Evolutionary conservation across 1,140 invertebrate genomes (phyloP).

Genomic region (Formica exsecta): DNA sequence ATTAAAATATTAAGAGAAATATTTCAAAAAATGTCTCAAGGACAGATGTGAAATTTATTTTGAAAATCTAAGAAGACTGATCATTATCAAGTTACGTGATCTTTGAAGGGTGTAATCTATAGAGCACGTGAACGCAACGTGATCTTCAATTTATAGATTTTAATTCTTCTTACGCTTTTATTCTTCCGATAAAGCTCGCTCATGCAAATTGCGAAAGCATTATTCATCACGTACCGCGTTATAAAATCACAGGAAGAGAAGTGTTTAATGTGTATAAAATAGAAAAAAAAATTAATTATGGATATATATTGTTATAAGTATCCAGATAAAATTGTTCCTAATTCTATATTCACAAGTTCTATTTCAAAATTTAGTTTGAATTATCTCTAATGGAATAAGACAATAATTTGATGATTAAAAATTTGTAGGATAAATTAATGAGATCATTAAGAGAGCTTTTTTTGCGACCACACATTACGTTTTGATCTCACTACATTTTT

Average conservation of each 20-base stretch:
- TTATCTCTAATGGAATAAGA: background rate
- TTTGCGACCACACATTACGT: background rate
- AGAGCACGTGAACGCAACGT: constrained; percentile 5
- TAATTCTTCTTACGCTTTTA: background rate
- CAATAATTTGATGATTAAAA: background rate
- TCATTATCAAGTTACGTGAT: background rate
- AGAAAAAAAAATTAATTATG: too few species aligned
- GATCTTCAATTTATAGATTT: constrained; percentile 16
- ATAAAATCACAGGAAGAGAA: background rate
- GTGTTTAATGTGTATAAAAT: background rate
- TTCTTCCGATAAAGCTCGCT: background rate
- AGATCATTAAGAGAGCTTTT: background rate
- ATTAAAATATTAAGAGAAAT: too few species aligned
- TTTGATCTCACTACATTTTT: background rate
- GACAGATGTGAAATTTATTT: background rate
- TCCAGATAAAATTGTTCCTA: background rate
- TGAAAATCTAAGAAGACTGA: background rate
- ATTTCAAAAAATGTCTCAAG: background rate
- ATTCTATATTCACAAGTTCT: background rate
- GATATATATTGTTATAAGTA: background rate
- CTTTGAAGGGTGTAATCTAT: background rate
- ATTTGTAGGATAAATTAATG: background rate
- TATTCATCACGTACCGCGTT: background rate
- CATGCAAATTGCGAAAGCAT: background rate
- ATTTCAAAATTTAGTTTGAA: background rate